A percentile compares a stretch with the other conserved stretches of the same genome.
phyloP scores from a whole-genome alignment of 2,113 vertebrate species.

The Petrocephalus microphthalmus region DNA sequence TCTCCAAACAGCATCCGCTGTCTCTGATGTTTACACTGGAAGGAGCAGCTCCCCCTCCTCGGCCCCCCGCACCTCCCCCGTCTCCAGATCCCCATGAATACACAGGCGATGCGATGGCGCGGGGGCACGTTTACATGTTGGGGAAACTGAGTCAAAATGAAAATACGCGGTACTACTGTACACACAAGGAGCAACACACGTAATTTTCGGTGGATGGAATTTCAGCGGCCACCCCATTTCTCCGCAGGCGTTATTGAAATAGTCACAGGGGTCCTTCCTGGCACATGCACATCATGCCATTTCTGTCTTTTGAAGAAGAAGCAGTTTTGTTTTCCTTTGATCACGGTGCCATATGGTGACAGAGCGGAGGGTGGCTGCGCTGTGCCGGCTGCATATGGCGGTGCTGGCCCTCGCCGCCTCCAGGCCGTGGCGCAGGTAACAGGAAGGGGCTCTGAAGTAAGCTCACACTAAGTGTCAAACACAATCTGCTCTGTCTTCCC shows the following conservation, averaged over 20 bases:
- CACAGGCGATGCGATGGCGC: background rate
- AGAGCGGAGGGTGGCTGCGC: background rate
- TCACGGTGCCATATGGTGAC: background rate
- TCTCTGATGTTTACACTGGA: background rate
- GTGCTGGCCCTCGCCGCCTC: background rate
- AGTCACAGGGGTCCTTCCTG: background rate
- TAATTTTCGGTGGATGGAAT: background rate
- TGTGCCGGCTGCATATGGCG: background rate
- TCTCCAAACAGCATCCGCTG: background rate
- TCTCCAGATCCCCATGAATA: background rate
- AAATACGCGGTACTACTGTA: background rate
- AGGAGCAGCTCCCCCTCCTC: background rate
- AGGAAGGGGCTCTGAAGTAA: constrained; percentile 36
- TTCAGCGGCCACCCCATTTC: background rate
- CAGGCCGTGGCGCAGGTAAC: constrained; percentile 1
- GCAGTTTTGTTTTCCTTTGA: background rate
- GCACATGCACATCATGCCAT: background rate
- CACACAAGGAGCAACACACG: background rate
- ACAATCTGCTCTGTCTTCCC: constrained; percentile 48
- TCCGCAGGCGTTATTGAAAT: background rate
- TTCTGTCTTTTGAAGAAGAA: background rate
- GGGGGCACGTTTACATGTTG: background rate
- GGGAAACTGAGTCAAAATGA: background rate
- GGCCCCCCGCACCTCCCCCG: background rate
- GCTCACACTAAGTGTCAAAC: constrained; percentile 28